A percentile compares a stretch with the other conserved stretches of the same genome.
phyloP scores from a whole-genome alignment of 1,140 invertebrate genomes.

The Drosophila simulans region DNA sequence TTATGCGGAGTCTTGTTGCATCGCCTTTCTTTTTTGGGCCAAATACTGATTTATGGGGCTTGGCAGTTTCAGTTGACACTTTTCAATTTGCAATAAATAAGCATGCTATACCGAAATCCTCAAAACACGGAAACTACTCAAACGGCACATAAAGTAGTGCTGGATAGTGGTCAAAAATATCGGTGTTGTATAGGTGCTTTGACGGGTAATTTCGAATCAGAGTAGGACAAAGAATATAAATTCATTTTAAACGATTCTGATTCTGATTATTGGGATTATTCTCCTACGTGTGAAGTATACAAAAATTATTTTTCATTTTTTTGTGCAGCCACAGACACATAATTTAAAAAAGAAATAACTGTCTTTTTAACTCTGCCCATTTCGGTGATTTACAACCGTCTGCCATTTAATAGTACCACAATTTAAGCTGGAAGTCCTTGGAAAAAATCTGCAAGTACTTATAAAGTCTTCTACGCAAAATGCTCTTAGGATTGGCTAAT shows the following conservation, averaged over 20 bases:
- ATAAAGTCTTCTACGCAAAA: conserved; percentile 12
- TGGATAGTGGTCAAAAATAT: conserved; percentile 2
- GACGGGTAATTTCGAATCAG: too few species aligned
- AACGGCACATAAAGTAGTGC: conserved; percentile 8
- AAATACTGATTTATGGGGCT: conserved; percentile 53
- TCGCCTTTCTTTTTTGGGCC: conserved; percentile 27
- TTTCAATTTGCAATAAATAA: conserved; percentile 77
- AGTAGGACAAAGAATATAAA: too few species aligned
- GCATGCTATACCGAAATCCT: background rate
- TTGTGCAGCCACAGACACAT: conserved; percentile 47
- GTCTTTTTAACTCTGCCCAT: conserved; percentile 50
- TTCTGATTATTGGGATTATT: too few species aligned
- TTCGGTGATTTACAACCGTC: conserved; percentile 65
- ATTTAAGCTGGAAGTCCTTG: conserved; percentile 1
- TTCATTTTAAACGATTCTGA: background rate
- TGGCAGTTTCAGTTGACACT: conserved; percentile 55
- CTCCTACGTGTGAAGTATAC: too few species aligned
- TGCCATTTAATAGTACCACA: conserved; percentile 23
- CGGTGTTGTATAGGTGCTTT: too few species aligned
- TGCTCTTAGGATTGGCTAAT: conserved; percentile 18
- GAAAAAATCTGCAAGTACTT: conserved; percentile 13
- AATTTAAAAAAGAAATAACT: conserved; percentile 44
- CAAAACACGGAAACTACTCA: conserved; percentile 11
- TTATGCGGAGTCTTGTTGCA: conserved; percentile 36
- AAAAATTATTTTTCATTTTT: background rate